Conservation (phyloP, 2,113 vertebrate species). For the Panthera tigris region DNA sequence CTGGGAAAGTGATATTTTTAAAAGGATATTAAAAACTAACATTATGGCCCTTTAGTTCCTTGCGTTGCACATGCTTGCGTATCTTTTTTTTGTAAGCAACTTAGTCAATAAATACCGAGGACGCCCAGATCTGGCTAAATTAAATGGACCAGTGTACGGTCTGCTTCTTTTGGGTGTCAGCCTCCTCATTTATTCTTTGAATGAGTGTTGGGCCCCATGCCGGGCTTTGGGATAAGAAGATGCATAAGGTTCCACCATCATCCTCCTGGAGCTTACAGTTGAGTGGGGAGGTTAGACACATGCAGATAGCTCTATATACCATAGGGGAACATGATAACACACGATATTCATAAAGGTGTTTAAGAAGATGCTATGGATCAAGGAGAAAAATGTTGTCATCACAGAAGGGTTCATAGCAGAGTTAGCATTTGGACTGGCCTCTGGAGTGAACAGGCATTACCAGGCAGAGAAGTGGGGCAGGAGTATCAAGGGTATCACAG, state of each 20-base stretch:
- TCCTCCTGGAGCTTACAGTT: not conserved
- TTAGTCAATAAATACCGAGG: not conserved
- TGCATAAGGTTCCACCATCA: not conserved
- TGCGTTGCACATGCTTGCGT: not conserved
- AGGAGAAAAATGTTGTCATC: not conserved
- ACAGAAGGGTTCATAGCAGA: not conserved
- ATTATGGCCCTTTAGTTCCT: not conserved
- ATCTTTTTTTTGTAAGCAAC: not conserved
- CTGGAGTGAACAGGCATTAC: not conserved
- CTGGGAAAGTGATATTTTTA: conserved; percentile 6
- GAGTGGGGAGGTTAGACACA: not conserved
- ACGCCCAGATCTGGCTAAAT: conserved; percentile 4
- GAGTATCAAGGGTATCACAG: not conserved
- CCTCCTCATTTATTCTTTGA: not conserved
- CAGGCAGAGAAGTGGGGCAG: not conserved
- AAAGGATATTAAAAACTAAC: conserved; percentile 26
- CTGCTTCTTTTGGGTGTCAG: not conserved
- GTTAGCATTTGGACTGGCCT: not conserved
- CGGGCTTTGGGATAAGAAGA: not conserved
- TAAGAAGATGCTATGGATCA: not conserved
- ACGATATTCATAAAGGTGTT: not conserved
- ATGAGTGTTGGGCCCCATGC: not conserved
- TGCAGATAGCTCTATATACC: not conserved
- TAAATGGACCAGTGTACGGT: not conserved
- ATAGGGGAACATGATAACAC: not conserved